Base-by-base conservation (phyloP, 1,140 invertebrate genomes). In the Radopholus similis region DNA sequence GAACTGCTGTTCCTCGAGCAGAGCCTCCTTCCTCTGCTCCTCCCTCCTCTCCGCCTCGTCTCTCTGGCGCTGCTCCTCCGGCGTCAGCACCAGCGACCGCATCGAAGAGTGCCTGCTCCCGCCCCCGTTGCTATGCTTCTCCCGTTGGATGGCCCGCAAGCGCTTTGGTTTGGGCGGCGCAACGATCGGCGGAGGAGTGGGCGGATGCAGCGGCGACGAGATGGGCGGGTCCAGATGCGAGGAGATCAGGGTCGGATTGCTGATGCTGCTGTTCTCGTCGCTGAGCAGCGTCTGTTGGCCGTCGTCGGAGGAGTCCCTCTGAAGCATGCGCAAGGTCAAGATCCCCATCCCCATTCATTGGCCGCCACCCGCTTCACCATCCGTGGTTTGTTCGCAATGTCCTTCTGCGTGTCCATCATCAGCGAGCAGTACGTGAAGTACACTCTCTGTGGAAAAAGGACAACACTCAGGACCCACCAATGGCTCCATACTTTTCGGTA, bases 361-460 rank as follows among this genome's bases (percentile, higher is more conserved):
- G 15, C 13, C 38, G 15, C 18, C 5, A 44, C 11, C 8, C 40
- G 26, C 23, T 57, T 57, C 8, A 37, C n/a, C n/a, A 37, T 58
- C 40, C 13, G 21, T 21, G 21, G n/a, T 60, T 60, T 60, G 38
- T 60, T 26, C 13, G 38, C 18, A 21, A 51, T 11, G n/a, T 51
- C 30, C 47, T 51, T 51, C 21, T 51, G 47, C 42, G 40, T 35
- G 13, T 62, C 59, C 59, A 62, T 62, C 59, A 62, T 62, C 49
- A 72, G 49, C 37, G 77, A 80, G 53, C 77, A 80, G 60, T 78
- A 80, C 11, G 77, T 76, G 64, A 80, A 80, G 56, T 79, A 80
- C 13, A 80, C 72, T 11, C 78, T 64, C 53, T n/a, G n/a, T n/a
- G n/a, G n/a, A n/a, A n/a, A n/a, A n/a, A n/a, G n/a, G n/a, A n/a